phyloP scores from a whole-genome alignment of 2,113 vertebrate species.

The Channa maculata region DNA sequence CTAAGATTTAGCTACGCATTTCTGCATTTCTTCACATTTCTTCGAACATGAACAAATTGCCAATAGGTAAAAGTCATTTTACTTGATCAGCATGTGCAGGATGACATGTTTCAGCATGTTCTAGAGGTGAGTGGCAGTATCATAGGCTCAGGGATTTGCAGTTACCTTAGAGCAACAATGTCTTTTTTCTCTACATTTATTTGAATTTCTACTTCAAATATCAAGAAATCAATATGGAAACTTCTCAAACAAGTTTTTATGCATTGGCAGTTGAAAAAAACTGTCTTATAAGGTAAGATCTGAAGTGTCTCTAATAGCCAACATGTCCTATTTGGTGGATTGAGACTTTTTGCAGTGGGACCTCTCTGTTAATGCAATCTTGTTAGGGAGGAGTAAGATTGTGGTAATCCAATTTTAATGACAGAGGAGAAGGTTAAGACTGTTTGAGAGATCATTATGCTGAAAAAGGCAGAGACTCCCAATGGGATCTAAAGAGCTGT shows the following conservation, averaged over 20 bases:
- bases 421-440: constrained; percentile 2
- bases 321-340: neutral
- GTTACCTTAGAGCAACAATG: too few relatives aligned
- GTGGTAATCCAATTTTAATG: constrained; percentile 3
- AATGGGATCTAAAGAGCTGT: neutral
- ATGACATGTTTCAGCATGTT: too few relatives aligned
- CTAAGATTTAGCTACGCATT: too few relatives aligned
- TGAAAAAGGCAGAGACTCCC: neutral
- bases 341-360: neutral
- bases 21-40: too few relatives aligned
- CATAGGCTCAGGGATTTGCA: too few relatives aligned
- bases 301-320: neutral
- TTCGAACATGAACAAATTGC: too few relatives aligned
- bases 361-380: neutral
- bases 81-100: too few relatives aligned
- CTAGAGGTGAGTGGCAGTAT: too few relatives aligned
- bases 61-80: too few relatives aligned
- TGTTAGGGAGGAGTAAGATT: neutral
- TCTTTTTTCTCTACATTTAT: neutral
- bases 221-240: neutral
- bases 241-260: neutral
- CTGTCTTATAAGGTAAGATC: neutral
- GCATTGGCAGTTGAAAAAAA: neutral
- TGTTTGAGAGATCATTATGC: constrained; percentile 5
- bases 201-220: neutral